Conservation (phyloP, 2,888 invertebrate genomes). For the Arctia plantaginis region DNA sequence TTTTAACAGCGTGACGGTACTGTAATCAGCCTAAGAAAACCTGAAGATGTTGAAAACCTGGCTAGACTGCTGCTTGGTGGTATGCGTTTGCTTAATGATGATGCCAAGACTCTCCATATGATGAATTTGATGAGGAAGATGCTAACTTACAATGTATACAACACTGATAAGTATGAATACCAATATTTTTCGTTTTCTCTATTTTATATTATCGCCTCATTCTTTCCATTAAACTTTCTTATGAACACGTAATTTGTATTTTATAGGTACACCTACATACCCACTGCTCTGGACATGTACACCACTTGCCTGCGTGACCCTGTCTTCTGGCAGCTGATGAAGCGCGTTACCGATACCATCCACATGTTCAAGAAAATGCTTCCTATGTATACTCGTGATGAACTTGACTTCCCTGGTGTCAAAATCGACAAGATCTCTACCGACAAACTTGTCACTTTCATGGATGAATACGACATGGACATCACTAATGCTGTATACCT, state of each 20-base stretch:
- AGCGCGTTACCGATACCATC: slow-evolving; percentile 86
- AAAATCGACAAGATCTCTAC: slow-evolving; percentile 87
- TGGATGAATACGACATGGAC: slow-evolving; percentile 89
- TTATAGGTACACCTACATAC: slow-evolving; percentile 80
- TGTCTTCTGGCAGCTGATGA: slow-evolving; percentile 89
- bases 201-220: background rate
- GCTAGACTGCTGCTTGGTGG: slow-evolving; percentile 89
- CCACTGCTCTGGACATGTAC: slow-evolving; percentile 88
- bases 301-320: slow-evolving; percentile 90
- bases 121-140: slow-evolving; percentile 72
- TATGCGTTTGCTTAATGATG: slow-evolving; percentile 83
- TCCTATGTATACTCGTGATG: slow-evolving; percentile 87
- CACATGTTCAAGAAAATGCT: slow-evolving; percentile 87
- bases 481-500: slow-evolving; percentile 88
- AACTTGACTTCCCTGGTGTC: slow-evolving; percentile 88
- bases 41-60: slow-evolving; percentile 89
- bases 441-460: slow-evolving; percentile 89
- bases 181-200: background rate
- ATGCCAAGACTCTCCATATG: slow-evolving; percentile 83
- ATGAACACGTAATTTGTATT: background rate
- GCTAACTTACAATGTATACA: slow-evolving; percentile 73
- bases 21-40: slow-evolving; percentile 87
- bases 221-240: background rate
- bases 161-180: slow-evolving; percentile 72
- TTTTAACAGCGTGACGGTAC: slow-evolving; percentile 84